phyloP scores from a whole-genome alignment of 2,888 invertebrate species.

The Polyommatus icarus region DNA sequence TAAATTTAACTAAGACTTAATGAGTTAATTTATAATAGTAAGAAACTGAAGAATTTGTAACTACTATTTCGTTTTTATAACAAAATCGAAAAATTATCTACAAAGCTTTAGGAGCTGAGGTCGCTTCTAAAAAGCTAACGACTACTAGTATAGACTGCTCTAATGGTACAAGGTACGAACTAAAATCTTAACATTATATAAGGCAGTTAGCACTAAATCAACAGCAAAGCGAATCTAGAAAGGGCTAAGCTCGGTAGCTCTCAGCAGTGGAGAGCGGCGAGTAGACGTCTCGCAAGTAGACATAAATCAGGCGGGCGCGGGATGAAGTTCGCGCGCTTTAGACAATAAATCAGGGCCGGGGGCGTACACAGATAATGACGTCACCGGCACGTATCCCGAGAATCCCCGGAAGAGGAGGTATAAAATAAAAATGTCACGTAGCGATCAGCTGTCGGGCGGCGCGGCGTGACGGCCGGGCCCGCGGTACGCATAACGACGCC shows the following conservation, averaged over 20 bases:
- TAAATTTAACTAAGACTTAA: neutral
- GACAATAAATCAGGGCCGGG: conserved; percentile 73
- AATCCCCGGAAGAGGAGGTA: conserved; percentile 79
- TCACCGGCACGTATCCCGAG: conserved; percentile 78
- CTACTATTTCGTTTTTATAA: too few species aligned
- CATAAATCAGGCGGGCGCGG: conserved; percentile 62
- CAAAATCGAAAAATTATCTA: neutral
- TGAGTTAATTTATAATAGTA: neutral
- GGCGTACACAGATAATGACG: conserved; percentile 74
- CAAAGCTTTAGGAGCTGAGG: neutral
- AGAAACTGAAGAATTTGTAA: too few species aligned
- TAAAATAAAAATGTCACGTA: conserved; percentile 81
- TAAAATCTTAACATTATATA: neutral
- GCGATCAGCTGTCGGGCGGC: conserved; percentile 78
- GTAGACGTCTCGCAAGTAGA: conserved; percentile 46
- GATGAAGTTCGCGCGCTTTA: conserved; percentile 60
- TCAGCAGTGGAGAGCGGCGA: conserved; percentile 38
- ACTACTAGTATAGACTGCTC: too few species aligned
- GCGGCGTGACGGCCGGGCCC: conserved; percentile 65
- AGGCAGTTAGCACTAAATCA: neutral
- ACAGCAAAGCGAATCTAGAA: neutral
- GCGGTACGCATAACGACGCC: conserved; percentile 79
- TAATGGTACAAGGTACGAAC: neutral
- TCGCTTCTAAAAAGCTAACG: too few species aligned
- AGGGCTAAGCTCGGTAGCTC: conserved; percentile 14